phyloP scores from a whole-genome alignment of 2,113 vertebrate genomes.

The Merops nubicus region DNA sequence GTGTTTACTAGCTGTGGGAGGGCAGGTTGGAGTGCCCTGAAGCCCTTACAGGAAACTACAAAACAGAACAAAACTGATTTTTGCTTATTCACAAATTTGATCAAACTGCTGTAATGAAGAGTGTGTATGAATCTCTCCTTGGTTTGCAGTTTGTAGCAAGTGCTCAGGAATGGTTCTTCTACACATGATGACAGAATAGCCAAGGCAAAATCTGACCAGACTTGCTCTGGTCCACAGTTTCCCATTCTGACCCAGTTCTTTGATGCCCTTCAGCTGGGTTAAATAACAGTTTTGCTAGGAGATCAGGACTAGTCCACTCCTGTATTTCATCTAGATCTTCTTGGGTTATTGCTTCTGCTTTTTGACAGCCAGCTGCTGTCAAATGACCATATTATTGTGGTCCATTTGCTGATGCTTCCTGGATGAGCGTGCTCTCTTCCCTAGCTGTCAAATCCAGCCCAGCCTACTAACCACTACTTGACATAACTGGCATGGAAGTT shows the following conservation, averaged over 20 bases:
- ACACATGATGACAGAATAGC: neutral
- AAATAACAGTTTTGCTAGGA: neutral
- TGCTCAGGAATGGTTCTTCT: neutral
- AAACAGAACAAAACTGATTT: neutral
- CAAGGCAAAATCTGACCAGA: neutral
- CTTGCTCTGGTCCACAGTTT: neutral
- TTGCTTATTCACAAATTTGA: neutral
- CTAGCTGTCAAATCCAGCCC: neutral
- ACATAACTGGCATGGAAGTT: neutral
- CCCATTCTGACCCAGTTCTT: neutral
- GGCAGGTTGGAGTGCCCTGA: neutral
- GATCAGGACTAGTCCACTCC: neutral
- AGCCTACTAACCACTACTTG: neutral
- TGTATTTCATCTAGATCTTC: neutral
- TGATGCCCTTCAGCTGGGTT: neutral
- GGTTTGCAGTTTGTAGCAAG: neutral
- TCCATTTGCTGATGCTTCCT: neutral
- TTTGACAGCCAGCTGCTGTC: slow-evolving; percentile 13
- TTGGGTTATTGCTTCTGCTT: neutral
- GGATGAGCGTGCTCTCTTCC: fast-evolving
- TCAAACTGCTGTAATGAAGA: neutral
- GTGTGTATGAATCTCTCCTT: neutral
- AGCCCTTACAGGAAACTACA: neutral
- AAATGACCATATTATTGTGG: neutral
- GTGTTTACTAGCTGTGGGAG: neutral